These are phyloP conservation scores for Idaea straminata DNA, from an alignment of 2,888 invertebrate species.

Conservation along the genomic window DNA sequence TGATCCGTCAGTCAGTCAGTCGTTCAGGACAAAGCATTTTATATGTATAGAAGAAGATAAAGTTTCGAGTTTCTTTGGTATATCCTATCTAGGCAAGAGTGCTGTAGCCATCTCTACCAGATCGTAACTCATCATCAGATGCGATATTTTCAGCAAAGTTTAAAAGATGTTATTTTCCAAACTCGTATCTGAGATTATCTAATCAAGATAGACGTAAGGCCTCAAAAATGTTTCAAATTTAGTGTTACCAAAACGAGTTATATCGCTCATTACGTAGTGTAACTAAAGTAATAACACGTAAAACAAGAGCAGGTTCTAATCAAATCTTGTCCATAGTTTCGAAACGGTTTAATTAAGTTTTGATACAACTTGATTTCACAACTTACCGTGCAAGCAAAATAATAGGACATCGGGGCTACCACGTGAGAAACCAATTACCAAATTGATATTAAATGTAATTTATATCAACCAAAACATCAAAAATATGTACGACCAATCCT, in stretches of 20 bases:
- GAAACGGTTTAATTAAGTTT: constrained; percentile 45
- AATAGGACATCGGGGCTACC: constrained; percentile 41
- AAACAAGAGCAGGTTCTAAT: constrained; percentile 60
- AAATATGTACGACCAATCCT: no score
- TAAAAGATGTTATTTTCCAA: no score
- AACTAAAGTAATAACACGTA: constrained; percentile 58
- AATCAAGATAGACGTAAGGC: background rate
- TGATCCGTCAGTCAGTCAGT: no score
- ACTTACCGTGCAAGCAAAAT: constrained; percentile 40
- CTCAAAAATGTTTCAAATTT: background rate
- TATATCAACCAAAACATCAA: background rate
- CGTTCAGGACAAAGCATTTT: no score
- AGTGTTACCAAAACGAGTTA: constrained; percentile 7
- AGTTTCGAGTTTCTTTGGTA: no score
- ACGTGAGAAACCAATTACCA: background rate
- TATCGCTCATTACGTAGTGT: constrained; percentile 47
- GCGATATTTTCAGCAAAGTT: no score
- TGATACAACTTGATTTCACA: constrained; percentile 41
- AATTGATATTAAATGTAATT: background rate
- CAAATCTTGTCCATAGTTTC: constrained; percentile 43
- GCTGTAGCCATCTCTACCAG: no score
- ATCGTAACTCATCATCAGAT: no score
- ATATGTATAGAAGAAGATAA: no score
- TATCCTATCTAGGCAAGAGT: no score
- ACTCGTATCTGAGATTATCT: background rate